Base-by-base conservation (phyloP, 2,113 vertebrate genomes). In the Otocyon megalotis region DNA sequence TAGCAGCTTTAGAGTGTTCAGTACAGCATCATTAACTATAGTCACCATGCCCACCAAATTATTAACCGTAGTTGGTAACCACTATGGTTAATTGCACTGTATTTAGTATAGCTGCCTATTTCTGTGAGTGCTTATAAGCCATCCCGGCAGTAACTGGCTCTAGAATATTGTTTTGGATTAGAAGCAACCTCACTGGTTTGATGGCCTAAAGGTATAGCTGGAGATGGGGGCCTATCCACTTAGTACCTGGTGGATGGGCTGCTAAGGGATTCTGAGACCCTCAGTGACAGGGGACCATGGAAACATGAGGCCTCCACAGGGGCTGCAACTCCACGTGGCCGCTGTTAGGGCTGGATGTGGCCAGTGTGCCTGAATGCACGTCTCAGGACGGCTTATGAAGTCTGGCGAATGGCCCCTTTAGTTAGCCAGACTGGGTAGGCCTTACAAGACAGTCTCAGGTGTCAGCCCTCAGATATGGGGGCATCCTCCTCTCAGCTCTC, bases 211-310 rank as follows among this genome's bases (percentile, higher is more conserved):
- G 43, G 16, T 16, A 19, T 3, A 71, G 80, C 62, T 48, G 48
- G 26, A 79, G 81, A 3, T 2, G 3, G 58, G 43, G 48, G 19
- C 17, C 22, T 26, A 22, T 30, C 35, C 32, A 16, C n/a, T 67
- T 7, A 24, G 32, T 1, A 1, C 9, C 11, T 5, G 1, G 4
- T 2, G 13, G 1, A 3, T 2, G 13, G 24, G 15, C 26, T n/a
- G 63, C 14, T 0, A 22, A 32, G 74, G 90, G 30, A n/a, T 43
- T 37, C n/a, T 37, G 81, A 83, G 43, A 19, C 54, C 26, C 8
- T 24, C 60, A 71, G 56, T 54, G 28, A 62, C 32, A 37, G 24
- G 62, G 22, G 10, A 22, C 37, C 50, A 30, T 43, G 37, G 62
- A 43, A 48, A 24, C 69, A 5, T 1, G 20, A 76, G 43, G 20